Conservation (phyloP, 2,797 vertebrate species). For the Gymnopithys bicolor region DNA sequence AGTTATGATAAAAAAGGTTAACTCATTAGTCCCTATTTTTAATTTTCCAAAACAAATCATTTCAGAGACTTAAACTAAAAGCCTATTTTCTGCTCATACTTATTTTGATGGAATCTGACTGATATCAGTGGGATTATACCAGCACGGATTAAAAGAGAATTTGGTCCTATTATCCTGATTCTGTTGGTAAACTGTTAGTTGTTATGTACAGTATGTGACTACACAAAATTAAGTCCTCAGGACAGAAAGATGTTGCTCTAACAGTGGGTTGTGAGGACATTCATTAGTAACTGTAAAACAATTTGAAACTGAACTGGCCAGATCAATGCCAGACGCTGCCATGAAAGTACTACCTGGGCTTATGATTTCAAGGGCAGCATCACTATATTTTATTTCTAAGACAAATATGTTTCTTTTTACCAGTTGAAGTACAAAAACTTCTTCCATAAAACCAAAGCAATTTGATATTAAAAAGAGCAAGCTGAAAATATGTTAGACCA, state of each 20-base stretch:
- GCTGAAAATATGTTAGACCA: not conserved
- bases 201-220: not conserved
- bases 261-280: not conserved
- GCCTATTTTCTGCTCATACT: not conserved
- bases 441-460: not conserved
- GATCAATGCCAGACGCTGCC: not conserved
- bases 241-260: not conserved
- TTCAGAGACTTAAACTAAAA: not conserved
- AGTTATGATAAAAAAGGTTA: not conserved
- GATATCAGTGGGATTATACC: not conserved
- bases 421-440: not conserved
- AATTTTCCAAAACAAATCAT: slow-evolving; percentile 20
- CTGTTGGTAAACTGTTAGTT: not conserved
- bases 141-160: not conserved
- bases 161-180: not conserved
- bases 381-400: not conserved
- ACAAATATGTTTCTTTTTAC: not conserved
- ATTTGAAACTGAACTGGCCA: not conserved
- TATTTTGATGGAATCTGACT: not conserved
- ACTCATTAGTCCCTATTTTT: slow-evolving; percentile 3
- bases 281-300: not conserved
- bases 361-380: not conserved
- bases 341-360: not conserved
- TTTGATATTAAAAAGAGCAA: not conserved
- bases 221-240: not conserved